Conservation (phyloP, 2,797 vertebrate species). For the Neosilurus hyrtlii region DNA sequence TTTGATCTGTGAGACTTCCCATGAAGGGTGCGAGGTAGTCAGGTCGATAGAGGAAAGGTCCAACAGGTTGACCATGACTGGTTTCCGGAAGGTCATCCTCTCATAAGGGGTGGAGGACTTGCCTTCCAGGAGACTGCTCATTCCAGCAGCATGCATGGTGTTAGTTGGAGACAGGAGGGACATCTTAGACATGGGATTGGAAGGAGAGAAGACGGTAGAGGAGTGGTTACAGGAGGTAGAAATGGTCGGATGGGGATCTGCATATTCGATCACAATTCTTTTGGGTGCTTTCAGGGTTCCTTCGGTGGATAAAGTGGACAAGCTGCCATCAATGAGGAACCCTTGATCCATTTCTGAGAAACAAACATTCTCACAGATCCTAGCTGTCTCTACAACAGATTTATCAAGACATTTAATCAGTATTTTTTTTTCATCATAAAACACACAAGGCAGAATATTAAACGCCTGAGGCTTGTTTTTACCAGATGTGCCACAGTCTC, state of each 20-base stretch:
- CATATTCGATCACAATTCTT: constrained; percentile 54
- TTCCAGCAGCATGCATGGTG: neutral
- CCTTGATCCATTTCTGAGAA: constrained; percentile 66
- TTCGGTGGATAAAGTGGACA: constrained; percentile 60
- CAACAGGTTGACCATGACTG: constrained; percentile 48
- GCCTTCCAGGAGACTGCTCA: constrained; percentile 47
- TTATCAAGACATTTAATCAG: neutral
- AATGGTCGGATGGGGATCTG: constrained; percentile 43
- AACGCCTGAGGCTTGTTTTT: neutral
- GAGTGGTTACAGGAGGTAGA: constrained; percentile 49
- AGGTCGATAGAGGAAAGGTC: constrained; percentile 60
- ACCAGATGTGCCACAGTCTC: constrained; percentile 33
- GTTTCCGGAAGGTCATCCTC: constrained; percentile 51
- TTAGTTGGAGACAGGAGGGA: constrained; percentile 47
- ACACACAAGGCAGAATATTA: neutral
- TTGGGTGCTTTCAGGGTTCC: constrained; percentile 50
- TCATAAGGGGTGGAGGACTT: constrained; percentile 77
- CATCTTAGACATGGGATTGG: constrained; percentile 36
- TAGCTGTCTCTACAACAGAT: constrained; percentile 55
- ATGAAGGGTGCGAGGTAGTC: constrained; percentile 62
- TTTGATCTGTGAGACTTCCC: constrained; percentile 80
- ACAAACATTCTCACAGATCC: constrained; percentile 62
- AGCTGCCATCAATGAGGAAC: constrained; percentile 65
- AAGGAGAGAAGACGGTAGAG: constrained; percentile 54
- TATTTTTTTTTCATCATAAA: neutral